Evolutionary conservation across 1,140 invertebrate genomes (phyloP).

Genomic region (Andricus grossulariae): DNA sequence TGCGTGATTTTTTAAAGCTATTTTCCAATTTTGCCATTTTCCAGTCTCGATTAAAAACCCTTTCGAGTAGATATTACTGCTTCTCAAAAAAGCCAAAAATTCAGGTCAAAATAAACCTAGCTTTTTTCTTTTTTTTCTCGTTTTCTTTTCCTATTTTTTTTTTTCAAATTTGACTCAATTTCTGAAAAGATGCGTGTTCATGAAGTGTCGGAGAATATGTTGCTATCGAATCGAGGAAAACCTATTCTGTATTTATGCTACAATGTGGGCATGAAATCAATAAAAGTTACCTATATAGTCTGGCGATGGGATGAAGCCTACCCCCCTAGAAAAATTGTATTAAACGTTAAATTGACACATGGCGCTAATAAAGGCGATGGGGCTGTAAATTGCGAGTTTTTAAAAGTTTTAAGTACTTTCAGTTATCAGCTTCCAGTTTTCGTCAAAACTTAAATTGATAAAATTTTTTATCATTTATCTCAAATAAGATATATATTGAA

Average conservation of each 20-base stretch:
- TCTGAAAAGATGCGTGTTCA: background rate
- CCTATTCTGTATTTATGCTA: background rate
- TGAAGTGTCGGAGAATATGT: background rate
- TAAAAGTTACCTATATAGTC: slow-evolving; percentile 9
- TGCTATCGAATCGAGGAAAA: background rate
- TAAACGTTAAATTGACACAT: slow-evolving; percentile 17
- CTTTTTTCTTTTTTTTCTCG: too few relatives aligned
- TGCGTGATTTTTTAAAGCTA: too few relatives aligned
- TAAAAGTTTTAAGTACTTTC: background rate
- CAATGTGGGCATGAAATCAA: background rate
- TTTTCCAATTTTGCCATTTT: too few relatives aligned
- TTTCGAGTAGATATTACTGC: too few relatives aligned
- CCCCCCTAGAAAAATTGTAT: background rate
- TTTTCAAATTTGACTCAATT: background rate
- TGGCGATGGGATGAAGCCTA: background rate
- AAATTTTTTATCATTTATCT: too few relatives aligned
- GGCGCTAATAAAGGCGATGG: background rate
- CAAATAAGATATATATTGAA: too few relatives aligned
- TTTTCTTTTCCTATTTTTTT: too few relatives aligned
- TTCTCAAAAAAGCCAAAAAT: too few relatives aligned
- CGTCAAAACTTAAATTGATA: too few relatives aligned
- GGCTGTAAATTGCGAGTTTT: background rate
- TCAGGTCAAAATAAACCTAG: too few relatives aligned
- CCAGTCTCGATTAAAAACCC: too few relatives aligned
- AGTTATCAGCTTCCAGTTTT: too few relatives aligned